Conservation (phyloP, 2,113 vertebrate genomes). For the Circaetus gallicus region DNA sequence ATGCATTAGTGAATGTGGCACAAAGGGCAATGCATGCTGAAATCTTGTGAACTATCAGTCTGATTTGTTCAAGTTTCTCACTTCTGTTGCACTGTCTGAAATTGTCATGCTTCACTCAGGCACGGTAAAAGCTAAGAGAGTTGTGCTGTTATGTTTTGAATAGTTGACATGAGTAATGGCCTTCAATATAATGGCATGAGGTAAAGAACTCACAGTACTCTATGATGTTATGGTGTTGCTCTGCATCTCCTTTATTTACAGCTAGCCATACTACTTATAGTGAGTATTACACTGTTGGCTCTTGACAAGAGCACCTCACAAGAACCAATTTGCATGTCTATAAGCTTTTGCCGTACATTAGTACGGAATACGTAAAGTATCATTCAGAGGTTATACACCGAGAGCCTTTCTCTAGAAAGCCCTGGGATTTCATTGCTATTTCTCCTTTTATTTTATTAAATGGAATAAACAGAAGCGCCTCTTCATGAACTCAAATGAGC, state of each 20-base stretch:
- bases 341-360: not conserved
- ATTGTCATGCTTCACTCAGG: not conserved
- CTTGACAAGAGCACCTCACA: not conserved
- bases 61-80: slow-evolving; percentile 8
- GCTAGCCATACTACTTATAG: not conserved
- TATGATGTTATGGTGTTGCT: not conserved
- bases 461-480: not conserved
- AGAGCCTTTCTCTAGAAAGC: not conserved
- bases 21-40: not conserved
- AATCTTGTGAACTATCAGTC: slow-evolving; percentile 1
- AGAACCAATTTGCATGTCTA: not conserved
- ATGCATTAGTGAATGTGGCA: not conserved
- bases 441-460: not conserved
- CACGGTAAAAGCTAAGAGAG: not conserved
- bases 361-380: not conserved
- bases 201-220: not conserved
- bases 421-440: not conserved
- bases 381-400: not conserved
- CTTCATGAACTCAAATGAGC: not conserved
- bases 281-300: not conserved
- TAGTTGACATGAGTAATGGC: not conserved
- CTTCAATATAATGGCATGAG: not conserved
- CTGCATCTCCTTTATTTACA: not conserved
- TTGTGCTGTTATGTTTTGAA: not conserved
- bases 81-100: not conserved